A percentile compares a stretch with the other conserved stretches of the same genome.
phyloP scores from a whole-genome alignment of 2,888 invertebrate genomes.

The Yponomeuta cagnagella region DNA sequence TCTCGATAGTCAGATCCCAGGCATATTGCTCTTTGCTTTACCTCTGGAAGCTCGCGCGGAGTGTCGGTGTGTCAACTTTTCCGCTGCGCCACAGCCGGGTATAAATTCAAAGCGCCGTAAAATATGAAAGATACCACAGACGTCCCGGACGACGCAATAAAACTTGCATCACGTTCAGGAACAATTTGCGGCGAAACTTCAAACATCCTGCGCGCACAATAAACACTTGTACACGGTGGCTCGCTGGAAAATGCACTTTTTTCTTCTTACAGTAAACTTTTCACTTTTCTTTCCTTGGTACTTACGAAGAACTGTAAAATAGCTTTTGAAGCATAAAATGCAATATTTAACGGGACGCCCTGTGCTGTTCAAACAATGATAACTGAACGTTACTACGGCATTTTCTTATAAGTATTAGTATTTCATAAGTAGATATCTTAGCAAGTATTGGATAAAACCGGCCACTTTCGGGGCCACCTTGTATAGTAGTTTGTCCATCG shows the following conservation, averaged over 20 bases:
- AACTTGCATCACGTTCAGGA: slow-evolving; percentile 35
- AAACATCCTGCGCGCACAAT: slow-evolving; percentile 28
- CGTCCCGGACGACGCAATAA: slow-evolving; percentile 42
- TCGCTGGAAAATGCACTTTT: not conserved
- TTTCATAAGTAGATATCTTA: too few relatives aligned
- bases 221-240: slow-evolving; percentile 14
- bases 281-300: not conserved
- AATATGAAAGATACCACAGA: slow-evolving; percentile 64
- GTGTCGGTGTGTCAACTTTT: not conserved
- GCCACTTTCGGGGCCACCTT: too few relatives aligned
- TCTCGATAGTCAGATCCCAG: too few relatives aligned
- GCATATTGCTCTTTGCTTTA: too few relatives aligned
- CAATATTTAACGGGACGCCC: too few relatives aligned
- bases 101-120: slow-evolving; percentile 68
- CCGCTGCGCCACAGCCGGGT: slow-evolving; percentile 28
- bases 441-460: too few relatives aligned
- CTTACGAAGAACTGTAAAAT: not conserved
- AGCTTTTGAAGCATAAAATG: not conserved
- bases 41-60: not conserved
- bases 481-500: too few relatives aligned
- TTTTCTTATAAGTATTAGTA: too few relatives aligned
- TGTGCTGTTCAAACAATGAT: too few relatives aligned
- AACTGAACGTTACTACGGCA: too few relatives aligned
- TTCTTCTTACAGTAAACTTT: not conserved
- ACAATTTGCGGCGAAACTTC: slow-evolving; percentile 38